Evolutionary conservation across 2,113 vertebrate species (phyloP).

Genomic region (Centropus bengalensis): DNA sequence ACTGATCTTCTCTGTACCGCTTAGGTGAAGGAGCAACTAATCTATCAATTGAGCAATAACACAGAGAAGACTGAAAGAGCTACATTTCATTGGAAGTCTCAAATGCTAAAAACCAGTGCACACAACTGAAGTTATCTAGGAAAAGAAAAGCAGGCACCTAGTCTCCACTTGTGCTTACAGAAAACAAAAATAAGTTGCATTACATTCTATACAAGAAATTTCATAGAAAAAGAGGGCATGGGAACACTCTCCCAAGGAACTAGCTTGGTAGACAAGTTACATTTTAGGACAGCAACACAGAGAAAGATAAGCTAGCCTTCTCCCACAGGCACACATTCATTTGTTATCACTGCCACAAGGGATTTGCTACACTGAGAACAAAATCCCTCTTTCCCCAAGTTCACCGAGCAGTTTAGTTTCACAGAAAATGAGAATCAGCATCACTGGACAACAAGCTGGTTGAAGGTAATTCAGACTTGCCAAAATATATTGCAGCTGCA

Average conservation of each 20-base stretch:
- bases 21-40: neutral
- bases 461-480: neutral
- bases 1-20: neutral
- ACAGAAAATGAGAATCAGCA: neutral
- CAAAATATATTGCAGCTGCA: neutral
- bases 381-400: neutral
- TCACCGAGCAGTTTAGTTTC: neutral
- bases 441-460: neutral
- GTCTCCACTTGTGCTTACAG: neutral
- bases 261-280: neutral
- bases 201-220: neutral
- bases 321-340: neutral
- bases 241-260: neutral
- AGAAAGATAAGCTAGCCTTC: neutral
- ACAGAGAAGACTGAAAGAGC: neutral
- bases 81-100: neutral
- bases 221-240: neutral
- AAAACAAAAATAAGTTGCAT: neutral
- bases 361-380: neutral
- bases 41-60: neutral
- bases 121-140: neutral
- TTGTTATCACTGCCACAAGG: neutral
- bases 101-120: neutral
- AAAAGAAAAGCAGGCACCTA: neutral
- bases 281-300: neutral